These are phyloP conservation scores for Sinodicranocentrus sp. DNA, from an alignment of 2,888 invertebrate species.

Conservation along the genomic window DNA sequence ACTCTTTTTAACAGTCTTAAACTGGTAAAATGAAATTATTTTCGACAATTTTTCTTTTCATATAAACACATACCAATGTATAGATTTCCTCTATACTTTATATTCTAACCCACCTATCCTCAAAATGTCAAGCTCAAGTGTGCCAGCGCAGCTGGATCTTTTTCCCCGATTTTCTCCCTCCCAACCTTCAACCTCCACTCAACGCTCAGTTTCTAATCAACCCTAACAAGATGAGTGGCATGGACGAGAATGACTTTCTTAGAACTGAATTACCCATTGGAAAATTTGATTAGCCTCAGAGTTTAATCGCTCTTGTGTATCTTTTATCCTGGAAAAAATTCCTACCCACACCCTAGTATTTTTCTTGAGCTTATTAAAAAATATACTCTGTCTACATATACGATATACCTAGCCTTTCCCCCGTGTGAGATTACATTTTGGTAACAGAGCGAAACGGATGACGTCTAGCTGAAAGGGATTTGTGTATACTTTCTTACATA, in stretches of 20 bases:
- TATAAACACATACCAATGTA: not conserved
- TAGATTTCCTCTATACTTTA: not conserved
- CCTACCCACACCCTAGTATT: no score
- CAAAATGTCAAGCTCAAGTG: constrained; percentile 62
- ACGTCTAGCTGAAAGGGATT: no score
- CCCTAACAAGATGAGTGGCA: not conserved
- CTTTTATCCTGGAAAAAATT: no score
- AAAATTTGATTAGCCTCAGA: constrained; percentile 56
- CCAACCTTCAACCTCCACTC: not conserved
- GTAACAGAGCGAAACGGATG: no score
- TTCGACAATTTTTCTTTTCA: not conserved
- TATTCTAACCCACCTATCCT: constrained; percentile 55
- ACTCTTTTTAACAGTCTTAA: not conserved
- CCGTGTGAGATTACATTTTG: no score
- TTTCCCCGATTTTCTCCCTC: constrained; percentile 6
- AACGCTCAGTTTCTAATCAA: not conserved
- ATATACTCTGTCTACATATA: no score
- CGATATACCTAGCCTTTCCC: no score
- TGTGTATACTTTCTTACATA: not conserved
- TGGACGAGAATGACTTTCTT: constrained; percentile 11
- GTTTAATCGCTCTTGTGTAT: constrained; percentile 12
- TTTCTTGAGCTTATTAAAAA: no score
- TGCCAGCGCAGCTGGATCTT: constrained; percentile 52
- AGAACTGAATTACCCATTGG: constrained; percentile 56
- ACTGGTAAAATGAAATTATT: not conserved